A percentile compares a stretch with the other conserved stretches of the same genome.
Conservation (phyloP, 2,888 invertebrate species). For the Calliopum simillimum region DNA sequence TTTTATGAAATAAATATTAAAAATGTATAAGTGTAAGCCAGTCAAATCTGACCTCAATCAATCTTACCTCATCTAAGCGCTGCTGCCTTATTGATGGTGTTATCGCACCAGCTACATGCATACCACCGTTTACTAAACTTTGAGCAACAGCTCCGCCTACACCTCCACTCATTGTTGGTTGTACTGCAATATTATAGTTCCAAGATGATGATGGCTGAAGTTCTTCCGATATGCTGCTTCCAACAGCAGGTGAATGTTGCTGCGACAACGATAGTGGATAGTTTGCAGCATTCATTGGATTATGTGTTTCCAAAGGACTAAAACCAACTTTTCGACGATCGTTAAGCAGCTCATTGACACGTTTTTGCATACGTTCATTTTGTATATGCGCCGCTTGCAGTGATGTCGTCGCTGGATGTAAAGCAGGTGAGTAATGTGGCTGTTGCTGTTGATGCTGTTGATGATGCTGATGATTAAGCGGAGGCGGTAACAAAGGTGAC, state of each 20-base stretch:
- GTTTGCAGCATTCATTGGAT: slow-evolving; percentile 39
- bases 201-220: slow-evolving; percentile 16
- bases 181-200: slow-evolving; percentile 30
- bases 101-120: slow-evolving; percentile 34
- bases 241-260: slow-evolving; percentile 53
- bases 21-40: slow-evolving; percentile 17
- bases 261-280: slow-evolving; percentile 35
- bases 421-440: slow-evolving; percentile 54
- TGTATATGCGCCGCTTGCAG: slow-evolving; percentile 60
- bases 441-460: slow-evolving; percentile 46
- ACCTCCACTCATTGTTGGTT: slow-evolving; percentile 35
- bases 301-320: slow-evolving; percentile 60
- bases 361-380: slow-evolving; percentile 64
- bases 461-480: slow-evolving; percentile 28
- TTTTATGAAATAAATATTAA: slow-evolving; percentile 24
- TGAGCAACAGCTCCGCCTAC: slow-evolving; percentile 44
- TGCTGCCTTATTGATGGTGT: slow-evolving; percentile 30
- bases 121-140: not conserved
- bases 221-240: slow-evolving; percentile 36
- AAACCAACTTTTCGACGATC: slow-evolving; percentile 65
- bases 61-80: slow-evolving; percentile 38
- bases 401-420: slow-evolving; percentile 43
- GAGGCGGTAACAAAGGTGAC: slow-evolving; percentile 32
- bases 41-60: slow-evolving; percentile 21
- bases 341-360: slow-evolving; percentile 64